Evolutionary conservation across 2,113 vertebrate genomes (phyloP).

Genomic region (Oncorhynchus kisutch): DNA sequence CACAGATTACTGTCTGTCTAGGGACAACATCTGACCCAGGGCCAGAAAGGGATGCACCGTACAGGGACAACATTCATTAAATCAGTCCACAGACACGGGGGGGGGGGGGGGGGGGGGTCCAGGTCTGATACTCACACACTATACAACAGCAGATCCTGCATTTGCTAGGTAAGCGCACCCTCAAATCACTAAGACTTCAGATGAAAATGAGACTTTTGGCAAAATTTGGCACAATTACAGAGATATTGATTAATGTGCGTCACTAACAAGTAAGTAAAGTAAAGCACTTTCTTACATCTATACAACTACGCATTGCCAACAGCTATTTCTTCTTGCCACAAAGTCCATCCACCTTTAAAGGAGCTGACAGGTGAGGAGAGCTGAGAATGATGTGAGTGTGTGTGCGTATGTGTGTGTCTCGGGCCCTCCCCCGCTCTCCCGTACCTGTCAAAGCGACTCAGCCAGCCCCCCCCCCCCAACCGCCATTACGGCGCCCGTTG

Average conservation of each 20-base stretch:
- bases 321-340: too few species aligned
- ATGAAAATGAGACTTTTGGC: neutral
- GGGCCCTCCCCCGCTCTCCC: neutral
- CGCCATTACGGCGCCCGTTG: slow-evolving; percentile 12
- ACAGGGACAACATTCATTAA: slow-evolving; percentile 50
- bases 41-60: slow-evolving; percentile 38
- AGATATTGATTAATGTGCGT: neutral
- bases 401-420: neutral
- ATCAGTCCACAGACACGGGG: slow-evolving; percentile 55
- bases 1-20: neutral
- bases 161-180: neutral
- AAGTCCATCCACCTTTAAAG: too few species aligned
- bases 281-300: too few species aligned
- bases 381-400: neutral
- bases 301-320: too few species aligned
- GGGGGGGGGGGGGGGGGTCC: neutral
- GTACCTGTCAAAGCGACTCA: neutral
- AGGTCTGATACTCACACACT: neutral
- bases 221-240: neutral
- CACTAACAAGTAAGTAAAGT: neutral
- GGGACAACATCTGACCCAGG: slow-evolving; percentile 32
- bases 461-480: neutral
- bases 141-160: neutral
- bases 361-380: neutral
- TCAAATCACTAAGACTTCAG: neutral